phyloP scores from a whole-genome alignment of 2,113 vertebrate genomes.

The Laticauda laticaudata region DNA sequence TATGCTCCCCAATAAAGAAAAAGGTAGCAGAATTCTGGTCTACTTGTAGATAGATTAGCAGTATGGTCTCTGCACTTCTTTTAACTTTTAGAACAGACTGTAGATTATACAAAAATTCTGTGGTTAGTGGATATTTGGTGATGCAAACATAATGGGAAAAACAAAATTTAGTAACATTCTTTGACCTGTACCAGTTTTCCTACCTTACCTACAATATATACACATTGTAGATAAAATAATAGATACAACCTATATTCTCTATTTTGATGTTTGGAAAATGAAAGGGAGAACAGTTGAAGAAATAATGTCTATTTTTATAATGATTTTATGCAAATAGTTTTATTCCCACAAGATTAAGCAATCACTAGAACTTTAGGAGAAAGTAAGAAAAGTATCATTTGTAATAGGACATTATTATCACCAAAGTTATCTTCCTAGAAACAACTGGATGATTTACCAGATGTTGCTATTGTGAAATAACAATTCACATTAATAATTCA shows the following conservation, averaged over 20 bases:
- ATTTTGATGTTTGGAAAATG: neutral
- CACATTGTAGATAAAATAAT: neutral
- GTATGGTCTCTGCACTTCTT: neutral
- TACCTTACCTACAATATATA: neutral
- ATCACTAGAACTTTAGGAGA: constrained; percentile 22
- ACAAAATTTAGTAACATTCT: neutral
- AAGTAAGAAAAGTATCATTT: constrained; percentile 60
- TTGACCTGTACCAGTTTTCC: neutral
- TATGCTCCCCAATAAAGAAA: neutral
- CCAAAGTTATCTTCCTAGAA: constrained; percentile 58
- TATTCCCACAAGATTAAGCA: constrained; percentile 17
- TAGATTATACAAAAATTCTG: neutral
- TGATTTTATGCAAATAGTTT: constrained; percentile 2
- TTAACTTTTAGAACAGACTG: neutral
- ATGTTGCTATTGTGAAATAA: constrained; percentile 76
- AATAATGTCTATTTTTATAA: neutral
- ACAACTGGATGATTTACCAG: constrained; percentile 67
- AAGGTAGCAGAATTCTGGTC: neutral
- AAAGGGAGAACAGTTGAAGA: neutral
- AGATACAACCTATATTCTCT: neutral
- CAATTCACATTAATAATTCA: constrained; percentile 73
- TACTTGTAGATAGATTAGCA: neutral
- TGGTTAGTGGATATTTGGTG: neutral
- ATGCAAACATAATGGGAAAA: neutral
- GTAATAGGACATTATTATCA: constrained; percentile 64